A percentile compares a stretch with the other conserved stretches of the same genome.
Evolutionary conservation across 2,113 vertebrate species (phyloP).

Genomic region (Anoplopoma fimbria): DNA sequence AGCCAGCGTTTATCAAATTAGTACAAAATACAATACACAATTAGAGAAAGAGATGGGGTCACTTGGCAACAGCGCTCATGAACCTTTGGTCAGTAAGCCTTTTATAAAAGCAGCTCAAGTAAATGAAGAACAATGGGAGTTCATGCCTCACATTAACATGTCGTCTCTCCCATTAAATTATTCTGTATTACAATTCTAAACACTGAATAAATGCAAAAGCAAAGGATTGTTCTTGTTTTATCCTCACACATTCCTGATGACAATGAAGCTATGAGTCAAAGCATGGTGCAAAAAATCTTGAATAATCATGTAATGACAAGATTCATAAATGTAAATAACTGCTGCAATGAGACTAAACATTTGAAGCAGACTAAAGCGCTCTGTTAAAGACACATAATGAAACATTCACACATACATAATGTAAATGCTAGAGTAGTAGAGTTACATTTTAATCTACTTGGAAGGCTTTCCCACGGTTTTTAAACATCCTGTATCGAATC

Average conservation of each 20-base stretch:
- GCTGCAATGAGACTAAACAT: conserved; percentile 59
- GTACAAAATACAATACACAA: conserved; percentile 81
- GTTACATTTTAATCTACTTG: conserved; percentile 33
- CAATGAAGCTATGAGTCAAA: conserved; percentile 73
- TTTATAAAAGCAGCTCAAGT: conserved; percentile 78
- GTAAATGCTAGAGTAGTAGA: conserved; percentile 47
- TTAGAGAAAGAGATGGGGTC: conserved; percentile 68
- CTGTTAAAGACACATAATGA: conserved; percentile 25
- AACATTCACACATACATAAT: conserved; percentile 52
- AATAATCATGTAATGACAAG: conserved; percentile 62
- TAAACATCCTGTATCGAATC: neutral
- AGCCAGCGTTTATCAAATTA: conserved; percentile 71
- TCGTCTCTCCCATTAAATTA: conserved; percentile 37
- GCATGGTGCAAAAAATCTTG: conserved; percentile 62
- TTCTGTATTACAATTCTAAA: conserved; percentile 65
- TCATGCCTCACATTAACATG: conserved; percentile 57
- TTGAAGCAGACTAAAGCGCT: conserved; percentile 38
- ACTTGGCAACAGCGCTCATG: conserved; percentile 68
- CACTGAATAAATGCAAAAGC: conserved; percentile 74
- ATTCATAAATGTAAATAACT: conserved; percentile 70
- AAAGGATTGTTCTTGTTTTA: conserved; percentile 60
- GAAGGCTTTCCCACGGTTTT: conserved; percentile 15
- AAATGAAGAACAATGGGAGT: conserved; percentile 69
- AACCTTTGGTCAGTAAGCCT: conserved; percentile 76
- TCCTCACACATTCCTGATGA: conserved; percentile 68